Conservation (phyloP, 2,888 invertebrate genomes). For the Oscheius onirici region DNA sequence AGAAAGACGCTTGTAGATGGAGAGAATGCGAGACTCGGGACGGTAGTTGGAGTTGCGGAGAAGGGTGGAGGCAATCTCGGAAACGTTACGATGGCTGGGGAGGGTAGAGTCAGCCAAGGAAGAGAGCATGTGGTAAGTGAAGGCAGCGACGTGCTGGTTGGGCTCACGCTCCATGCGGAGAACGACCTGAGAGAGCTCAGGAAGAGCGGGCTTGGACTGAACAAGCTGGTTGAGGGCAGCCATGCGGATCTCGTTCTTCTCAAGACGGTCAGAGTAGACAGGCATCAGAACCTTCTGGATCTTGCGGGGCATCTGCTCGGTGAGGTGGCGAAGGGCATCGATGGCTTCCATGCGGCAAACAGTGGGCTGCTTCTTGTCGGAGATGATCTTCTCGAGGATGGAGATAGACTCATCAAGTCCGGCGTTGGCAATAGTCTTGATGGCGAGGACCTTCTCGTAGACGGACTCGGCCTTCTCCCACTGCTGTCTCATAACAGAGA, state of each 20-base stretch:
- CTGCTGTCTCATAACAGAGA: constrained; percentile 44
- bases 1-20: constrained; percentile 50
- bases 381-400: constrained; percentile 65
- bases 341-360: constrained; percentile 63
- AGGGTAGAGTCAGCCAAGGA: constrained; percentile 53
- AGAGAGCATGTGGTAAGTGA: constrained; percentile 54
- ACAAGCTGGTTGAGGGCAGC: constrained; percentile 58
- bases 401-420: constrained; percentile 59
- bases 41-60: constrained; percentile 45
- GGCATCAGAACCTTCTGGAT: constrained; percentile 61
- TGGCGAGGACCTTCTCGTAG: constrained; percentile 63
- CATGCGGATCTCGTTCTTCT: constrained; percentile 61
- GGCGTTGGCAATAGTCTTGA: constrained; percentile 69
- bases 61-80: constrained; percentile 41
- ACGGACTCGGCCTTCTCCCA: constrained; percentile 48
- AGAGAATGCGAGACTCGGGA: constrained; percentile 41
- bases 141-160: constrained; percentile 58
- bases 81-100: constrained; percentile 54
- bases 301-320: constrained; percentile 48
- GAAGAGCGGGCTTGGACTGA: constrained; percentile 52
- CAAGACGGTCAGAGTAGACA: constrained; percentile 56
- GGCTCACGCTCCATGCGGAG: constrained; percentile 50
- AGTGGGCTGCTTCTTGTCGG: constrained; percentile 50
- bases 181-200: constrained; percentile 59
- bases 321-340: constrained; percentile 59